Evolutionary conservation across 1,140 invertebrate species (phyloP).

Genomic region (Bombus picipes): DNA sequence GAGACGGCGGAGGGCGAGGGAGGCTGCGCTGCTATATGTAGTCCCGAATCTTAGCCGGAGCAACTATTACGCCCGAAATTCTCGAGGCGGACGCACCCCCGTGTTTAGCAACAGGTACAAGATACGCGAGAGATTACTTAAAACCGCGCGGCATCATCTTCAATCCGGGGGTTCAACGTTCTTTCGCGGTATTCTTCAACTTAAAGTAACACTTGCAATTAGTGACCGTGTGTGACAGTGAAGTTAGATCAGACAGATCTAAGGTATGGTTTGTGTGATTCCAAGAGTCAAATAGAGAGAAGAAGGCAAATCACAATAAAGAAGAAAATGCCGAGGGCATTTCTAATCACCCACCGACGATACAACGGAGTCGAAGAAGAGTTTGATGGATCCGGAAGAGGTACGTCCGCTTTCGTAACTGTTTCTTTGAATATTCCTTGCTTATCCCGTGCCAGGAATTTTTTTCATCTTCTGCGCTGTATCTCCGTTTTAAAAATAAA

Average conservation of each 20-base stretch:
- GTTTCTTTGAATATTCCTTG: neutral
- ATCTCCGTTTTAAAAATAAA: slow-evolving; percentile 14
- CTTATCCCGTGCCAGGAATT: slow-evolving; percentile 11
- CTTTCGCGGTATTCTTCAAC: neutral
- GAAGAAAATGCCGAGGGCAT: slow-evolving; percentile 83
- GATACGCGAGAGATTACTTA: neutral
- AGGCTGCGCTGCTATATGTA: slow-evolving; percentile 81
- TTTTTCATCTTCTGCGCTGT: neutral
- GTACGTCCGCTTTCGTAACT: slow-evolving; percentile 65
- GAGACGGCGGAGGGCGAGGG: slow-evolving; percentile 73
- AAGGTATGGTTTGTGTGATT: slow-evolving; percentile 56
- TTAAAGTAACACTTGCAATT: neutral
- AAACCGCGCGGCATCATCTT: neutral
- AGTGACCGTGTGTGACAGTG: slow-evolving; percentile 59
- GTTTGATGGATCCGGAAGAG: slow-evolving; percentile 76
- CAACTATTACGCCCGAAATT: slow-evolving; percentile 80
- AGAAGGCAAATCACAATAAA: slow-evolving; percentile 12
- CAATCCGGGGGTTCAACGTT: neutral
- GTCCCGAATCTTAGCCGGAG: slow-evolving; percentile 79
- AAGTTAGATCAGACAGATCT: slow-evolving; percentile 21
- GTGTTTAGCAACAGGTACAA: slow-evolving; percentile 25
- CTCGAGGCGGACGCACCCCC: slow-evolving; percentile 74
- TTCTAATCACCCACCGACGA: slow-evolving; percentile 84
- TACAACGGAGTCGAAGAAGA: slow-evolving; percentile 81
- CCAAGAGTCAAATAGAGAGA: neutral